These are phyloP conservation scores for Dermochelys coriacea DNA, from an alignment of 2,797 vertebrate species.

Conservation along the genomic window DNA sequence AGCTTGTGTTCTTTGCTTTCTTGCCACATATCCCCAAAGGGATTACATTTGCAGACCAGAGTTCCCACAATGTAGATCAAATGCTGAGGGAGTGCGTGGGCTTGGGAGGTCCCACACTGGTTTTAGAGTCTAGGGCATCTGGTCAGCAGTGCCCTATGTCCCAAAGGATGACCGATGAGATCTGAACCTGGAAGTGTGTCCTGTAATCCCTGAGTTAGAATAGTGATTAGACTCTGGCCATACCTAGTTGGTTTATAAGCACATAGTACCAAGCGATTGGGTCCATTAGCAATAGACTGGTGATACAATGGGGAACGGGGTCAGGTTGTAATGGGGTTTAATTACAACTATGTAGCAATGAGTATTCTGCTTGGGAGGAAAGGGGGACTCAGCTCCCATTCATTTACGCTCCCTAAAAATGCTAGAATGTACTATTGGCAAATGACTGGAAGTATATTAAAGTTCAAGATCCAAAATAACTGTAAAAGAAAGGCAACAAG, in stretches of 20 bases:
- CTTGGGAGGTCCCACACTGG: background rate
- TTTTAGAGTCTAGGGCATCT: background rate
- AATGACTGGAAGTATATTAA: background rate
- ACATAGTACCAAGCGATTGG: background rate
- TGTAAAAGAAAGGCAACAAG: background rate
- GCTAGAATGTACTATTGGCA: background rate
- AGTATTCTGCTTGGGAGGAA: background rate
- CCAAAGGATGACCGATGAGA: background rate
- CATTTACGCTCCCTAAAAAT: background rate
- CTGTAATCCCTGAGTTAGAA: background rate
- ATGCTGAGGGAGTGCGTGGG: background rate
- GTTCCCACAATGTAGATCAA: background rate
- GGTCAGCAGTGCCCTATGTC: background rate
- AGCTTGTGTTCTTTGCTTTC: background rate
- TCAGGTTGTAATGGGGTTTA: background rate
- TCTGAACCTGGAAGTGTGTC: background rate
- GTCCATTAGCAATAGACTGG: too few relatives aligned
- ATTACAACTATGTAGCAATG: background rate
- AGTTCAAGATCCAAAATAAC: background rate
- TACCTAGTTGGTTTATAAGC: background rate
- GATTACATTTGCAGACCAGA: background rate
- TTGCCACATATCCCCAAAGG: background rate
- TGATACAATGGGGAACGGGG: background rate
- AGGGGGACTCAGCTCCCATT: background rate
- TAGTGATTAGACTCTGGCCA: background rate